Base-by-base conservation (phyloP, 2,797 vertebrate species). In the Ctenosaura bakeri region DNA sequence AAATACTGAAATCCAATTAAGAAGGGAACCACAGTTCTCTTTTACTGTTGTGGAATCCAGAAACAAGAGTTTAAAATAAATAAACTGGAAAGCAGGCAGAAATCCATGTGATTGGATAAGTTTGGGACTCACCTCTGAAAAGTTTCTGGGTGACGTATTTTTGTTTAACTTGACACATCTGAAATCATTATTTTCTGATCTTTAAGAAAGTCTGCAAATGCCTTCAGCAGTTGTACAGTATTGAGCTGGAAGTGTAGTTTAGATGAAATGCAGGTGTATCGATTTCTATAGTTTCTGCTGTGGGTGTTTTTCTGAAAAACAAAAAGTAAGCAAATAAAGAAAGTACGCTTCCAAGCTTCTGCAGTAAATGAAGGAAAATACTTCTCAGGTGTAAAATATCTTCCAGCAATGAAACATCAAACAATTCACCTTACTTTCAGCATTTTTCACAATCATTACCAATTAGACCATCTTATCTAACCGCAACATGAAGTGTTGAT, bases 211-310 rank as follows among this genome's bases (percentile, higher is more conserved):
- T 87, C 69, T 76, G 26, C 32, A 83, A 50, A 82, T 52, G 85
- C 42, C 22, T 82, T 83, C 69, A 90, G 71, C 85, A 83, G 69
- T 66, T 87, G 38, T 82, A 76, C 24, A 8, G 69, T 77, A 74
- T 66, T 54, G 56, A 64, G 26, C 16, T 76, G 56, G 56, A 83
- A 83, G 56, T 76, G 64, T 83, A 76, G 56, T 42, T 87, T 83
- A 90, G 69, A 83, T 83, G 69, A 90, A 90, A 77, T 77, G 64
- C 32, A 64, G 9, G 6, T 85, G 69, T 85, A 77, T 83, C 76
- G 79, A 90, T 90, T 86, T 66, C 69, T 90, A 66, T 83, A 76
- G 42, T 14, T 83, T 66, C 79, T 66, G 22, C 42, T 87, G 16
- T 35, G 14, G 85, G 64, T n/a, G 66, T 74, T 82, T 74, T 85